A percentile compares a stretch with the other conserved stretches of the same genome.
phyloP scores from a whole-genome alignment of 2,888 invertebrate species.

The Drosophila crucigera region DNA sequence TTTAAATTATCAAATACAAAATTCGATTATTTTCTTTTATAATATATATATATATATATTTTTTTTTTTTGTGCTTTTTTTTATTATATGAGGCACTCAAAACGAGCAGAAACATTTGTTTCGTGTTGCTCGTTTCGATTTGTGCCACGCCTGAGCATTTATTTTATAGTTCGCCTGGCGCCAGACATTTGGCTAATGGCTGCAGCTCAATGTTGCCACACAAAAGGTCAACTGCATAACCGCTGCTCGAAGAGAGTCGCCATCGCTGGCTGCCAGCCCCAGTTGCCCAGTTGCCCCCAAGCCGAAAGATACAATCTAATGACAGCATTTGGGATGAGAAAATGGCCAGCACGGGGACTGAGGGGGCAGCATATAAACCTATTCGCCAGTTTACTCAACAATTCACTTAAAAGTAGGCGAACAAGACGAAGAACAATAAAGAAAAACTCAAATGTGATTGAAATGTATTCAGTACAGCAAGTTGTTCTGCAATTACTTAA shows the following conservation, averaged over 20 bases:
- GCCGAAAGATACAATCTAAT: slow-evolving; percentile 2
- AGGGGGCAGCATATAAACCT: not conserved
- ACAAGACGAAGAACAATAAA: not conserved
- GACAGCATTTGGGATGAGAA: slow-evolving; percentile 6
- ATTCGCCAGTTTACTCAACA: slow-evolving; percentile 28
- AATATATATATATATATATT: not conserved
- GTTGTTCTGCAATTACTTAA: slow-evolving; percentile 16
- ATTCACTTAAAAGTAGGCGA: slow-evolving; percentile 25
- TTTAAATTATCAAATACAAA: slow-evolving; percentile 3
- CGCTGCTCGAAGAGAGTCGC: not conserved
- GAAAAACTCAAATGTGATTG: not conserved
- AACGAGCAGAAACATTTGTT: slow-evolving; percentile 45
- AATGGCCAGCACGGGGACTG: too few species aligned
- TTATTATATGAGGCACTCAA: slow-evolving; percentile 34
- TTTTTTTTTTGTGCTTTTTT: slow-evolving; percentile 4
- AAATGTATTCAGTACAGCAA: slow-evolving; percentile 1
- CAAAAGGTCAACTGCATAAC: slow-evolving; percentile 70
- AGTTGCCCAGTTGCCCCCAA: slow-evolving; percentile 4
- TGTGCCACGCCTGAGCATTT: slow-evolving; percentile 68
- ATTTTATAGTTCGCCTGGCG: slow-evolving; percentile 72
- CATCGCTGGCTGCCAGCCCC: not conserved
- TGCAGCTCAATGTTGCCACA: slow-evolving; percentile 29
- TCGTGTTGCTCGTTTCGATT: slow-evolving; percentile 50
- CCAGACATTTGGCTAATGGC: slow-evolving; percentile 70
- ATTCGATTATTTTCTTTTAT: not conserved